A percentile compares a stretch with the other conserved stretches of the same genome.
These are phyloP conservation scores for Zapornia atra DNA, from an alignment of 2,113 vertebrate genomes.

Conservation along the genomic window DNA sequence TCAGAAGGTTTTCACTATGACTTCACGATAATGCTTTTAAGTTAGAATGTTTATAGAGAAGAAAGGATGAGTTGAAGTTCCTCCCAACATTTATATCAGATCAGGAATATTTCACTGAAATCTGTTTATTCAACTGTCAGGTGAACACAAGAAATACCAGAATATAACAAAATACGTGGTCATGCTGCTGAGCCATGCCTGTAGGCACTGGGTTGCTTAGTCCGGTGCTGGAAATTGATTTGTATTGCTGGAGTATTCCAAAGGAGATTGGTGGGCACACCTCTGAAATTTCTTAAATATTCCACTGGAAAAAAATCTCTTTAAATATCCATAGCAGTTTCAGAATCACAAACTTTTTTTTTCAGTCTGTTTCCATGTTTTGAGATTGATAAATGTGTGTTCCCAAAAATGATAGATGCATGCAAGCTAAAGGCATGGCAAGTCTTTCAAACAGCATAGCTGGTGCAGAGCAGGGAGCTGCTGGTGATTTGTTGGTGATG, in stretches of 20 bases:
- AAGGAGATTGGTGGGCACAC: neutral
- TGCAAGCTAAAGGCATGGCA: neutral
- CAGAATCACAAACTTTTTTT: neutral
- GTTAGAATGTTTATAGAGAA: neutral
- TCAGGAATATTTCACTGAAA: neutral
- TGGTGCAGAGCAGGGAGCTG: neutral
- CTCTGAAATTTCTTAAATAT: neutral
- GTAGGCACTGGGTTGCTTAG: neutral
- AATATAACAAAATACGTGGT: neutral
- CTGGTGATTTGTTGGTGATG: neutral
- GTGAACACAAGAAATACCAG: neutral
- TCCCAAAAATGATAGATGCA: neutral
- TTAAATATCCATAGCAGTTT: neutral
- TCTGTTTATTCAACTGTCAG: neutral
- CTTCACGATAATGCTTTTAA: neutral
- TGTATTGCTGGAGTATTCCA: neutral
- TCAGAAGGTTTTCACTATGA: neutral
- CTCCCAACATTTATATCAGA: neutral
- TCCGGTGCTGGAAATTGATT: neutral
- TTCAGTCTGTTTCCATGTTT: neutral
- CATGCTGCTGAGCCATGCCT: neutral
- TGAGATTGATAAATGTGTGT: neutral
- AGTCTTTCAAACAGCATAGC: neutral
- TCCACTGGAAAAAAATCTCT: neutral
- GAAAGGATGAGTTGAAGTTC: neutral